These are phyloP conservation scores for Meloidogyne hapla DNA, from an alignment of 1,140 invertebrate species.

Conservation along the genomic window DNA sequence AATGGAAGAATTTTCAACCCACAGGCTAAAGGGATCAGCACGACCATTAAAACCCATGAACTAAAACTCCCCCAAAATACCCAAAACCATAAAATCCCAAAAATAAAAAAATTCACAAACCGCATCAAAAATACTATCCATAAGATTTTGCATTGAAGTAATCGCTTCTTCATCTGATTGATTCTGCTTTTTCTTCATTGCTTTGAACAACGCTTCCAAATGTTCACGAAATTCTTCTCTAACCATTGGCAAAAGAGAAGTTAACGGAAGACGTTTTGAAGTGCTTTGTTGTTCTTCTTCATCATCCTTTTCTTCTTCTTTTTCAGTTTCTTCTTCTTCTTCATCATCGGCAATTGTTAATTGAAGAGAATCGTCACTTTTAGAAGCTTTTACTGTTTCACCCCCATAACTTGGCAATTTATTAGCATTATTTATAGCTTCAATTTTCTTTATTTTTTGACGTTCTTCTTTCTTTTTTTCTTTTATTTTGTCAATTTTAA, in stretches of 20 bases:
- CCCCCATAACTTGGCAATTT: too few relatives aligned
- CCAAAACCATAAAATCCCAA: neutral
- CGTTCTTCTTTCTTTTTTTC: neutral
- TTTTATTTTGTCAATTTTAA: neutral
- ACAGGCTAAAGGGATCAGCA: too few relatives aligned
- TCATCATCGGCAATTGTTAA: conserved; percentile 8
- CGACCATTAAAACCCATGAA: neutral
- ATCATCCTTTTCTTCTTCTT: neutral
- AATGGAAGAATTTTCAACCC: neutral
- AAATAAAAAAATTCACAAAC: conserved; percentile 13
- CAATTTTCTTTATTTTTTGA: too few relatives aligned
- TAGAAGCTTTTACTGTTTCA: too few relatives aligned
- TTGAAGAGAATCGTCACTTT: neutral
- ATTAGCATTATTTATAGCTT: too few relatives aligned
- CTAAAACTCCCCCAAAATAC: neutral
- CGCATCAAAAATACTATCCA: conserved; percentile 20
- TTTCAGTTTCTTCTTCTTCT: neutral
- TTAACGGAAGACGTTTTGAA: conserved; percentile 15
- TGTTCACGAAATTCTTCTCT: conserved; percentile 42
- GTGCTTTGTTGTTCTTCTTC: neutral
- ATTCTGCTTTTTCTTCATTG: conserved; percentile 2
- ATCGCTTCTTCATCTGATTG: conserved; percentile 22
- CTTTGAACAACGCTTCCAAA: conserved; percentile 31
- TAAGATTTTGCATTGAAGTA: conserved; percentile 13
- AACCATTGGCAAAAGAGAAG: conserved; percentile 30